phyloP scores from a whole-genome alignment of 2,888 invertebrate species.

The Epiblema foenella region DNA sequence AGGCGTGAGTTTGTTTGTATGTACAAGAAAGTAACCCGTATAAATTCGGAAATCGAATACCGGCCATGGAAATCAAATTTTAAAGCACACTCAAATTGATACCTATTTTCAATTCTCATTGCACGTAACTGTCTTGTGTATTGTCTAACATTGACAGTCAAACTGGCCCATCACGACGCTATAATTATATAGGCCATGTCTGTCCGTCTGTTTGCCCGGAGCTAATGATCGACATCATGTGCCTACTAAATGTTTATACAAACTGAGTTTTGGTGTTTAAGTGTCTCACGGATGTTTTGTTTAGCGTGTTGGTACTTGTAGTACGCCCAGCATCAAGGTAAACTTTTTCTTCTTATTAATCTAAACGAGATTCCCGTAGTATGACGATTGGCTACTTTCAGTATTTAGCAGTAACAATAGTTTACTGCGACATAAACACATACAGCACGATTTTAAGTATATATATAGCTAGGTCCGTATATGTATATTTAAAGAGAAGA shows the following conservation, averaged over 20 bases:
- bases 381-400: too few relatives aligned
- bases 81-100: background rate
- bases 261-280: slow-evolving; percentile 38
- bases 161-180: slow-evolving; percentile 50
- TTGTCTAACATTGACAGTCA: slow-evolving; percentile 44
- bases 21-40: too few relatives aligned
- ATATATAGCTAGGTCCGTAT: too few relatives aligned
- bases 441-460: too few relatives aligned
- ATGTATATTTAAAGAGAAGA: too few relatives aligned
- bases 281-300: slow-evolving; percentile 47
- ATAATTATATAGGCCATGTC: slow-evolving; percentile 51
- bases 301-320: slow-evolving; percentile 31
- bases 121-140: slow-evolving; percentile 18
- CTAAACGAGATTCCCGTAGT: too few relatives aligned
- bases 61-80: background rate
- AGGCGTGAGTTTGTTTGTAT: too few relatives aligned
- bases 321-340: too few relatives aligned
- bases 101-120: slow-evolving; percentile 2
- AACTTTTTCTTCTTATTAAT: too few relatives aligned
- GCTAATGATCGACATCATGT: slow-evolving; percentile 49
- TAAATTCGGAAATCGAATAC: background rate
- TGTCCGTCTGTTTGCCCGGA: slow-evolving; percentile 41
- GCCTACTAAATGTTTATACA: slow-evolving; percentile 47
- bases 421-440: too few relatives aligned
- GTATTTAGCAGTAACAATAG: too few relatives aligned